Evolutionary conservation across 2,797 vertebrate genomes (phyloP), one percentile per base, ranked within the genome.

Genomic region (Sebastes matsubarae): DNA sequence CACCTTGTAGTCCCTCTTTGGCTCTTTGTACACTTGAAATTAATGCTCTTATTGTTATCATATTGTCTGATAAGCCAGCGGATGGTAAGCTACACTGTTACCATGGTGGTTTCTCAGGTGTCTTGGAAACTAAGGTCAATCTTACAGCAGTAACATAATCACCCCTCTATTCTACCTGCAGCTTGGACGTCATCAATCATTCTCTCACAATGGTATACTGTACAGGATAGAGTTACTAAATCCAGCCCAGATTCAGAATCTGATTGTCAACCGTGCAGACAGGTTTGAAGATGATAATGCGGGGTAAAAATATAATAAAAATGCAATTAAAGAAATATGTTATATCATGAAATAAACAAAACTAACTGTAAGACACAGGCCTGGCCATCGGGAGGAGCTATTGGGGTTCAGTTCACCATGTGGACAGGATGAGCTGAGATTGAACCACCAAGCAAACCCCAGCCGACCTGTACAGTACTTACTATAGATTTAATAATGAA

Each of bases 61-160:
- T 60, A n/a, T 8, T 70, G 27, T 75, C 55, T 64, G 18, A 66
- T 12, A 55, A 52, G 72, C 24, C 42, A 50, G 16, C 57, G 22
- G 57, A 52, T 46, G 32, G 30, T 24, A 64, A 75, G 63, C 8
- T 67, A 34, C 64, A 67, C 4, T 27, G 14, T 59, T 55, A 58
- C 24, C 13, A 16, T 5, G 3, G 54, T 50, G 42, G 9, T 27
- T 75, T 83, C 80, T 87, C 81, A 32, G 72, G 68, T 87, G 71
- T 89, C 86, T 61, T 80, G 59, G 75, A 89, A 84, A 87, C 57
- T 70, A 22, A 74, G 67, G 80, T 79, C 73, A 80, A 72, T 66
- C 11, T 11, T 54, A 71, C 60, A 87, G 64, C n/a, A 18, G 83
- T 77, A 86, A 82, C 79, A 81, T 67, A 82, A 87, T 86, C n/a